A percentile compares a stretch with the other conserved stretches of the same genome.
Conservation (phyloP, 2,888 invertebrate species). For the Acrobasis consociella region DNA sequence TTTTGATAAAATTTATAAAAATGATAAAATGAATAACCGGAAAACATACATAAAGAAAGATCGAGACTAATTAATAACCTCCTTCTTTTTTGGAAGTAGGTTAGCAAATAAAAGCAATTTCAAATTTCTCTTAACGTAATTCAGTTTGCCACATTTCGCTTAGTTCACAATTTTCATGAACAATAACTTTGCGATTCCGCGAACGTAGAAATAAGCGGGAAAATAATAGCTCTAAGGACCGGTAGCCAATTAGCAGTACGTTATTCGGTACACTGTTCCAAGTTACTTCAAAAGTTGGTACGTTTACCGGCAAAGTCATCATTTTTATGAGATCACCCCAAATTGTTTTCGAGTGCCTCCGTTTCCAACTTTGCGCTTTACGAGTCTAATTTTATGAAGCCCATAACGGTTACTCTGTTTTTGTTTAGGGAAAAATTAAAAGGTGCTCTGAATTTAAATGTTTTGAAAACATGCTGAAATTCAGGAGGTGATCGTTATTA, state of each 20-base stretch:
- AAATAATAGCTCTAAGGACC: neutral
- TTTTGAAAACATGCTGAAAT: too few relatives aligned
- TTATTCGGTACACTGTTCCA: neutral
- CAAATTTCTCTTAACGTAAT: too few relatives aligned
- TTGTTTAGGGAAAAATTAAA: conserved; percentile 5
- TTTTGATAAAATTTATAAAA: too few relatives aligned
- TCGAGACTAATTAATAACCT: too few relatives aligned
- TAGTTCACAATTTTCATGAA: too few relatives aligned
- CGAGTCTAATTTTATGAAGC: conserved; percentile 14
- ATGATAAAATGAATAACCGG: too few relatives aligned
- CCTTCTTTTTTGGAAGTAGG: too few relatives aligned
- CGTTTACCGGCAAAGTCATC: conserved; percentile 1
- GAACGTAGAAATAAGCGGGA: neutral
- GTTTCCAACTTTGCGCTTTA: conserved; percentile 6
- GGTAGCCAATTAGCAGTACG: neutral
- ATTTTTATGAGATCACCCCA: conserved; percentile 14
- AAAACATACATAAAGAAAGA: too few relatives aligned
- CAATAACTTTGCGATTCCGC: neutral
- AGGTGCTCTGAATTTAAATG: neutral
- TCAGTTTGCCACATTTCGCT: too few relatives aligned
- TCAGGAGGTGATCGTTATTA: too few relatives aligned
- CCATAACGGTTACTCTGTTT: conserved; percentile 1
- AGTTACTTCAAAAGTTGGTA: neutral
- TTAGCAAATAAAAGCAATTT: too few relatives aligned
- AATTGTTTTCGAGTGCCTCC: conserved; percentile 12